Base-by-base conservation (phyloP, 2,797 vertebrate genomes). In the Clarias fuscus region DNA sequence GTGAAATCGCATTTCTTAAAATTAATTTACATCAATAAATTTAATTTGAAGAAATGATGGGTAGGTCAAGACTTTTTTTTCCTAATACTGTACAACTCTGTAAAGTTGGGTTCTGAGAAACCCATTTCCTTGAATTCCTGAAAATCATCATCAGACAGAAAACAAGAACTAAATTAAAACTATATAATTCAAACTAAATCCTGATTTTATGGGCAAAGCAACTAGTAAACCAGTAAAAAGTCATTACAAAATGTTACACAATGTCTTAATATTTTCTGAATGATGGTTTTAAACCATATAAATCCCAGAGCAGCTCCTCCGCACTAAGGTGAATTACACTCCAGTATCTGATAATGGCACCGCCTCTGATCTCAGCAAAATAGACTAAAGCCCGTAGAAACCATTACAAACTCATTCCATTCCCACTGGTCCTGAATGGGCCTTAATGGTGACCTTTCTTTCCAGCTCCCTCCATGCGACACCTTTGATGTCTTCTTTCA, bases 401-500 rank as follows among this genome's bases (percentile, higher is more conserved):
- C 87, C 77, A 89, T 85, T 87, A 84, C 83, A 67, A 84, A 89
- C 86, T 87, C 86, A 88, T 91, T 91, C 84, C 56, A 88, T 88
- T 88, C 88, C 84, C 76, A 82, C 37, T 64, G 77, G 75, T 85
- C 90, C 85, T 64, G 48, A 88, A 83, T 84, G 86, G 65, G 82
- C 76, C 87, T 87, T 75, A 87, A 89, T 84, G 77, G 82, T 40
- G 65, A 79, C 79, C 77, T 83, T 85, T 76, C 62, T 76, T 76
- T 10, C 30, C 30, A 30, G 3, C 43, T 81, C 84, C 53, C 53
- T 48, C 84, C 6, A 48, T 56, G 48, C 24, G 22, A 85, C 67
- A 78, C 24, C 91, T 91, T 92, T 93, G 88, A 93, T 93, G 85
- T 70, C 87, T 77, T 89, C 91, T 93, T 91, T 86, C 86, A 91